These are phyloP conservation scores for Chionoecetes opilio DNA, from an alignment of 1,140 invertebrate species.

Conservation along the genomic window DNA sequence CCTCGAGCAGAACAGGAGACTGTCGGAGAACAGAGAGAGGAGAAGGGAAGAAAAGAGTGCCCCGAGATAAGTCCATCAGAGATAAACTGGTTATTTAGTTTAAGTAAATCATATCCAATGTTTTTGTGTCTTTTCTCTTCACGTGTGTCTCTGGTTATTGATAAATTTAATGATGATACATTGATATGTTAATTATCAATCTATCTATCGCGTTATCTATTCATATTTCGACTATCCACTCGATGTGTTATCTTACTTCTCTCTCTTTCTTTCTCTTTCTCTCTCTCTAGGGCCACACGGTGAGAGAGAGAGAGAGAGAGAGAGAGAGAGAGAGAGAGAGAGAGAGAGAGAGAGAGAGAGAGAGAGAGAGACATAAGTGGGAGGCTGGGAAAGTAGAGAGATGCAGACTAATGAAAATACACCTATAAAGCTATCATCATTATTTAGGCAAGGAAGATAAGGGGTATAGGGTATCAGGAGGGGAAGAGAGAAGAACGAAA, in stretches of 20 bases:
- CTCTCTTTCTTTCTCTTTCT: too few species aligned
- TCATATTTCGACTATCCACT: too few species aligned
- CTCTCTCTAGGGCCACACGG: neutral
- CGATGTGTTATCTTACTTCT: too few species aligned
- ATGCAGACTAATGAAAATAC: neutral
- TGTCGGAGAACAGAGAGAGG: neutral
- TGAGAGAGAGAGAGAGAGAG: constrained; percentile 17
- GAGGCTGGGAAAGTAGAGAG: neutral
- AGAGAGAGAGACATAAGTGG: constrained; percentile 4
- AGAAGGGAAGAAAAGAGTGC: neutral
- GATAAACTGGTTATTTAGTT: neutral
- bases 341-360: constrained; percentile 27
- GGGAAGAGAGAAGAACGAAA: neutral
- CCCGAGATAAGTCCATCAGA: neutral
- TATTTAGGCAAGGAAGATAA: neutral
- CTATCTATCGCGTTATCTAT: too few species aligned
- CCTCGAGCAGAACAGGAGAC: neutral
- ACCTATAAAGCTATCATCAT: neutral
- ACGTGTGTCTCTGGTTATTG: neutral
- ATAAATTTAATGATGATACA: too few species aligned
- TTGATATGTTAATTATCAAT: too few species aligned
- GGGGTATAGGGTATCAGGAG: neutral
- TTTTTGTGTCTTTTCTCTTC: neutral
- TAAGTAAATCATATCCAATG: neutral
- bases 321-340: constrained; percentile 27